These are phyloP conservation scores for Andrena praecox DNA, from an alignment of 2,888 invertebrate genomes.

Conservation along the genomic window DNA sequence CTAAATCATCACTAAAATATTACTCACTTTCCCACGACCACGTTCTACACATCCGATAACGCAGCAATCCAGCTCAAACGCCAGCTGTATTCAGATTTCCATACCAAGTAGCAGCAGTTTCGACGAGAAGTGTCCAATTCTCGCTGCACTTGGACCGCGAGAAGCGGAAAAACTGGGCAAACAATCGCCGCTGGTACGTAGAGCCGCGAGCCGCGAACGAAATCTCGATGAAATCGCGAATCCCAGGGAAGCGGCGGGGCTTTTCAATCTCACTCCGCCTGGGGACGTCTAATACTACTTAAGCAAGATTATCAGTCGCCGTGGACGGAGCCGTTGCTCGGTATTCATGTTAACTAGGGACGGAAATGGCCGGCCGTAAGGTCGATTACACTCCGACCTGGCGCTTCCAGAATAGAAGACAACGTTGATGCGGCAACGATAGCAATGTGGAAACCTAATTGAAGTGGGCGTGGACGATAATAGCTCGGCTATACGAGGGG, in stretches of 20 bases:
- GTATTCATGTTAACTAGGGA: constrained; percentile 63
- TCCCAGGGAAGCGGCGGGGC: not conserved
- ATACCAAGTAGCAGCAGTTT: not conserved
- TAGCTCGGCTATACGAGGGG: constrained; percentile 55
- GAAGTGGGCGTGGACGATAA: constrained; percentile 72
- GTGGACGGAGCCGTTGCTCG: constrained; percentile 62
- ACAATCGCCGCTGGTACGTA: not conserved
- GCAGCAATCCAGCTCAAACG: not conserved
- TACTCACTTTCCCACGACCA: too few species aligned
- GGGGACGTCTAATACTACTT: constrained; percentile 28
- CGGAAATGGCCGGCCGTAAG: constrained; percentile 63
- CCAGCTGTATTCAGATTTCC: not conserved
- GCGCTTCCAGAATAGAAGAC: constrained; percentile 60
- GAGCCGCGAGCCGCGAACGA: not conserved
- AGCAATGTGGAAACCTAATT: constrained; percentile 69
- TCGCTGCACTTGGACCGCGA: not conserved
- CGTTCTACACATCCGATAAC: too few species aligned
- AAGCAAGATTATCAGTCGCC: constrained; percentile 59
- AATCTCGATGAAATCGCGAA: constrained; percentile 24
- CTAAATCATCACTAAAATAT: too few species aligned
- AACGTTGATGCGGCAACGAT: constrained; percentile 68
- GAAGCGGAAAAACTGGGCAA: not conserved
- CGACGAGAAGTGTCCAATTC: not conserved
- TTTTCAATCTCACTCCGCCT: constrained; percentile 34
- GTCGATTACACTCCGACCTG: constrained; percentile 61